A percentile compares a stretch with the other conserved stretches of the same genome.
Evolutionary conservation across 1,140 invertebrate species (phyloP).

Genomic region (Cydia splendana): DNA sequence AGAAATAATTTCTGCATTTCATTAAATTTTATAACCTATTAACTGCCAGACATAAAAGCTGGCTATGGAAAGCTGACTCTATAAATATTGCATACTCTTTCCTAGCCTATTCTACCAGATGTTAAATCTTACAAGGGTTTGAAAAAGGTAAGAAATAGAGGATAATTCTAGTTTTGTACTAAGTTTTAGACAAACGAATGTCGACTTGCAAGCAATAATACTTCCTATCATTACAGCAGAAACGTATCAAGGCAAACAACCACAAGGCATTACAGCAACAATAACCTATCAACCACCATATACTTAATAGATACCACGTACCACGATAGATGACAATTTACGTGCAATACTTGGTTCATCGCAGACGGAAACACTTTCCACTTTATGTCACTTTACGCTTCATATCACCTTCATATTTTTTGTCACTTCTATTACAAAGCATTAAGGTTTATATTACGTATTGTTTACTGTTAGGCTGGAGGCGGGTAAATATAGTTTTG

Average conservation of each 20-base stretch:
- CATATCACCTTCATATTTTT: conserved; percentile 28
- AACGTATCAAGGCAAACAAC: not conserved
- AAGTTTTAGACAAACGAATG: too few relatives aligned
- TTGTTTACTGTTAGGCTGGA: not conserved
- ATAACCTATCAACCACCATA: conserved; percentile 28
- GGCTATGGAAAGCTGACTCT: too few relatives aligned
- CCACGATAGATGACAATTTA: conserved; percentile 41
- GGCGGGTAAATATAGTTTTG: conserved; percentile 13
- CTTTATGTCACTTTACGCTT: conserved; percentile 50
- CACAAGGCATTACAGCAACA: conserved; percentile 6
- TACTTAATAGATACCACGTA: conserved; percentile 37
- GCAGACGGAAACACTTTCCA: conserved; percentile 55
- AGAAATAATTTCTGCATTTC: too few relatives aligned
- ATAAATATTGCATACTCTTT: too few relatives aligned
- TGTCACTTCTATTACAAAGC: not conserved
- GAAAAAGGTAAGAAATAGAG: too few relatives aligned
- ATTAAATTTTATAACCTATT: too few relatives aligned
- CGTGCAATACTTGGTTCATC: conserved; percentile 42
- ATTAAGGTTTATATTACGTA: not conserved
- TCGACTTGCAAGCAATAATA: too few relatives aligned
- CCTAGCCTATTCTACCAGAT: too few relatives aligned
- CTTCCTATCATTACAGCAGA: not conserved
- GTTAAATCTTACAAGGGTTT: too few relatives aligned
- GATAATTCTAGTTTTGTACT: too few relatives aligned
- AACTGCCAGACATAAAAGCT: too few relatives aligned